phyloP scores from a whole-genome alignment of 2,113 vertebrate genomes.

The Scytalopus superciliaris region DNA sequence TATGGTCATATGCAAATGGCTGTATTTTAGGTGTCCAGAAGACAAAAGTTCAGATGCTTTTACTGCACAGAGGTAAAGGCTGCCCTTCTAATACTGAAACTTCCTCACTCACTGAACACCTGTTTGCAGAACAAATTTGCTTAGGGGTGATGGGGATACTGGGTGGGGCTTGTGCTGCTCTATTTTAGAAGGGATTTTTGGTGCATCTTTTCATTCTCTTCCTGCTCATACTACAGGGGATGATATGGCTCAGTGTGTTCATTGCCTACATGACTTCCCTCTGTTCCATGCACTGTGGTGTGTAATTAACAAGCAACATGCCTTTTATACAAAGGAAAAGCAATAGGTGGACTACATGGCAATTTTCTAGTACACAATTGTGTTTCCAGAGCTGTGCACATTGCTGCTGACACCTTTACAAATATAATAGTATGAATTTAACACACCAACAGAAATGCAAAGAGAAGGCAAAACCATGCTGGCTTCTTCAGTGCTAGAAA shows the following conservation, averaged over 20 bases:
- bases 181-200: background rate
- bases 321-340: conserved; percentile 34
- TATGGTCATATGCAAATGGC: background rate
- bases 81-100: background rate
- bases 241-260: background rate
- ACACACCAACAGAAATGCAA: conserved; percentile 17
- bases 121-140: background rate
- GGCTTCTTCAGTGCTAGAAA: conserved; percentile 28
- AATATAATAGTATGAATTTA: conserved; percentile 42
- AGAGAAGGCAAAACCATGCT: conserved; percentile 40
- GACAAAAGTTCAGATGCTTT: background rate
- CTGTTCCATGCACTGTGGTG: conserved; percentile 27
- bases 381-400: conserved; percentile 58
- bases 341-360: conserved; percentile 43
- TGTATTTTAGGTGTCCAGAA: background rate
- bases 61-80: background rate
- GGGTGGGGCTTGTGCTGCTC: background rate
- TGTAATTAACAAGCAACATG: conserved; percentile 44
- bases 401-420: conserved; percentile 48
- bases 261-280: conserved; percentile 24
- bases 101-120: background rate
- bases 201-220: conserved; percentile 5
- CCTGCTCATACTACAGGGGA: background rate
- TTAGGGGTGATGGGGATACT: background rate
- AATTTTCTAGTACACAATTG: conserved; percentile 42